Evolutionary conservation across 2,113 vertebrate species (phyloP).

Genomic region (Coryphaenoides rupestris): DNA sequence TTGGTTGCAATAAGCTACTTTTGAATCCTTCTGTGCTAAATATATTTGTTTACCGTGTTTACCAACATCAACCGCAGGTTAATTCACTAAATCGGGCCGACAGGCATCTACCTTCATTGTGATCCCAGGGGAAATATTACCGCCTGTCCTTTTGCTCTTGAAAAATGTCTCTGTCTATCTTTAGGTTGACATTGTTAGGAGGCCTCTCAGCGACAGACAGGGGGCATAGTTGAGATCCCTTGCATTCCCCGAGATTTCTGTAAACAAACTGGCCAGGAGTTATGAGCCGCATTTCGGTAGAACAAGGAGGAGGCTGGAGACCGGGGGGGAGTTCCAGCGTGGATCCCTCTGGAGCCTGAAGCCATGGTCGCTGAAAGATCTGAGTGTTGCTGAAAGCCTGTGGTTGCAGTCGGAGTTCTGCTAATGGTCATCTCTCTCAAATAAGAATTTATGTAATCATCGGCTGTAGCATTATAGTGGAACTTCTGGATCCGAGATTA

Average conservation of each 20-base stretch:
- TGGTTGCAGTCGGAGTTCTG: too few species aligned
- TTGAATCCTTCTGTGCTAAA: too few species aligned
- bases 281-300: constrained; percentile 58
- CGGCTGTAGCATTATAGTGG: too few species aligned
- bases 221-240: constrained; percentile 51
- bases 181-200: constrained; percentile 61
- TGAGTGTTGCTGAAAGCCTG: not conserved
- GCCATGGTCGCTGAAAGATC: constrained; percentile 18
- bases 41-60: too few species aligned
- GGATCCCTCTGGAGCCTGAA: constrained; percentile 22
- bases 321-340: not conserved
- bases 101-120: too few species aligned
- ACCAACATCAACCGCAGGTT: too few species aligned
- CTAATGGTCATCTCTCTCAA: too few species aligned
- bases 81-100: too few species aligned
- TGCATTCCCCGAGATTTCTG: constrained; percentile 58
- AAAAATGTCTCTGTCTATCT: constrained; percentile 50
- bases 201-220: constrained; percentile 48
- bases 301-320: constrained; percentile 47
- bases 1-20: too few species aligned
- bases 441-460: too few species aligned
- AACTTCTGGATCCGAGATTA: too few species aligned
- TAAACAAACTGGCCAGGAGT: constrained; percentile 54
- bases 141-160: constrained; percentile 1
- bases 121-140: not conserved